Conservation (phyloP, 2,888 invertebrate species). For the Eupeodes luniger region DNA sequence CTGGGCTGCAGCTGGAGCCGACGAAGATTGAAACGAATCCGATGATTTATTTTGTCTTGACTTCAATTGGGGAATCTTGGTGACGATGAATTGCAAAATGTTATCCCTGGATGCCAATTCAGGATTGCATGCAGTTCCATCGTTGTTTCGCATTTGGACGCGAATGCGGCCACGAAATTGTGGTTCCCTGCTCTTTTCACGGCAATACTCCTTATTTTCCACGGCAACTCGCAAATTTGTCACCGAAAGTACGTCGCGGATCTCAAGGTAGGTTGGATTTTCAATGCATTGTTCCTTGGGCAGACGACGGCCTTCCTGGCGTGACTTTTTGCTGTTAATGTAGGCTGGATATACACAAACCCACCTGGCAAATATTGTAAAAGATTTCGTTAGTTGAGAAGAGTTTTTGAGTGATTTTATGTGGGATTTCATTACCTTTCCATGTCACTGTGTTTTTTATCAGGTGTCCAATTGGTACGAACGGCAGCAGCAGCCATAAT, state of each 20-base stretch:
- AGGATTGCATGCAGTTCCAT: slow-evolving; percentile 90
- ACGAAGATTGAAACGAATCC: slow-evolving; percentile 73
- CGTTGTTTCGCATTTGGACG: slow-evolving; percentile 96
- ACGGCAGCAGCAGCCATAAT: slow-evolving; percentile 85
- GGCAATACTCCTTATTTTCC: slow-evolving; percentile 95
- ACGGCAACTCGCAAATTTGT: slow-evolving; percentile 94
- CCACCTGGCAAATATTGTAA: slow-evolving; percentile 87
- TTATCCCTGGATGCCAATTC: slow-evolving; percentile 91
- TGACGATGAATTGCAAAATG: slow-evolving; percentile 90
- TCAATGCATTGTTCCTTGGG: slow-evolving; percentile 94
- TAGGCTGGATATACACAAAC: slow-evolving; percentile 98
- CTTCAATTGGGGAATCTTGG: slow-evolving; percentile 96
- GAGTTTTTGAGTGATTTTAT: background rate
- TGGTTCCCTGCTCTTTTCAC: slow-evolving; percentile 96
- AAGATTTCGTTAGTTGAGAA: slow-evolving; percentile 41
- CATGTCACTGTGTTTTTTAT: slow-evolving; percentile 91
- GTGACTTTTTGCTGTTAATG: slow-evolving; percentile 95
- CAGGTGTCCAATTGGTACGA: slow-evolving; percentile 88
- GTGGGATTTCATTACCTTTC: slow-evolving; percentile 86
- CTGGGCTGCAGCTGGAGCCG: slow-evolving; percentile 39
- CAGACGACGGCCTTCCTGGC: slow-evolving; percentile 94
- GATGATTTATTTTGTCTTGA: slow-evolving; percentile 86
- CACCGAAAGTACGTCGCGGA: slow-evolving; percentile 94
- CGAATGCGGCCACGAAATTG: slow-evolving; percentile 94
- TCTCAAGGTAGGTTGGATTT: slow-evolving; percentile 97